These are phyloP conservation scores for Spea hammondii DNA, from an alignment of 2,797 vertebrate genomes.

Conservation along the genomic window DNA sequence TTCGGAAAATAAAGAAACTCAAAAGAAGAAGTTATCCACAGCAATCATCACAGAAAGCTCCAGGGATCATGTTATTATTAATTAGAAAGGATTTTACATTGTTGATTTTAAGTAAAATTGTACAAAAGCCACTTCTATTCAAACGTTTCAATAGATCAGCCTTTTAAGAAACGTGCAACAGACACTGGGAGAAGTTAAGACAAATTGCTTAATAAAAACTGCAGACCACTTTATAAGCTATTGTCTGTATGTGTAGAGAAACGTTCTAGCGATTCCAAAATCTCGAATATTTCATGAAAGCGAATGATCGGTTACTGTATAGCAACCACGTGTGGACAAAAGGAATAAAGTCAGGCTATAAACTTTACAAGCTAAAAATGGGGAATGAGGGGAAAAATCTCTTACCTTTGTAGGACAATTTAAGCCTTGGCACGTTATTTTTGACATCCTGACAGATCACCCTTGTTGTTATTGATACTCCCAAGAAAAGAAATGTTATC, in stretches of 20 bases:
- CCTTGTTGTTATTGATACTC: conserved; percentile 70
- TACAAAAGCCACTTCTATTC: conserved; percentile 21
- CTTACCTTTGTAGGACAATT: conserved; percentile 93
- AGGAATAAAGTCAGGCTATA: conserved; percentile 10
- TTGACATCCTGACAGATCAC: conserved; percentile 77
- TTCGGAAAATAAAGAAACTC: no score
- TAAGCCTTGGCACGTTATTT: conserved; percentile 87
- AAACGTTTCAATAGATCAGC: no score
- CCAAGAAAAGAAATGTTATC: conserved; percentile 78
- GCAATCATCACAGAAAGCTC: no score
- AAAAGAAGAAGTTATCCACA: no score
- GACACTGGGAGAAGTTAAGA: no score
- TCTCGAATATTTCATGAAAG: not conserved
- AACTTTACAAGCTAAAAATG: conserved; percentile 47
- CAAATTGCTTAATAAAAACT: not conserved
- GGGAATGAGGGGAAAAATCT: not conserved
- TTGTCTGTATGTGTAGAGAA: not conserved
- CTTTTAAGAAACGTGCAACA: no score
- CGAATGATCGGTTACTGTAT: not conserved
- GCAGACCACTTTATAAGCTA: not conserved
- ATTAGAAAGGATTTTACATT: no score
- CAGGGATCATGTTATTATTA: no score
- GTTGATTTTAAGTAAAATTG: no score
- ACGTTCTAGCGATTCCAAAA: not conserved
- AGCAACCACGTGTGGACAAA: conserved; percentile 35